phyloP scores from a whole-genome alignment of 2,888 invertebrate species.

The Synergus umbraculus region DNA sequence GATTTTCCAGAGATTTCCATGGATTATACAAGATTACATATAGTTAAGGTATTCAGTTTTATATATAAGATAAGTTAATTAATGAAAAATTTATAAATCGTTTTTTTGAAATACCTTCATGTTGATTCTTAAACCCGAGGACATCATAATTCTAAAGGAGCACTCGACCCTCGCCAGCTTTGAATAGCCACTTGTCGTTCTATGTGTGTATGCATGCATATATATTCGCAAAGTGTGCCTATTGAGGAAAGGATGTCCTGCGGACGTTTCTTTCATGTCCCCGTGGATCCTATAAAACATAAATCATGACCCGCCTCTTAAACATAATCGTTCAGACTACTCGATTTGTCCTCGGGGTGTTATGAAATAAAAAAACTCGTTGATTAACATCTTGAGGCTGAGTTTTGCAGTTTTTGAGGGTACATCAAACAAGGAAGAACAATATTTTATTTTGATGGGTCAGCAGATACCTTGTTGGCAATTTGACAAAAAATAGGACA shows the following conservation, averaged over 20 bases:
- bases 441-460: too few species aligned
- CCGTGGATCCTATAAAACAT: not conserved
- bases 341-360: not conserved
- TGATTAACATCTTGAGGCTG: not conserved
- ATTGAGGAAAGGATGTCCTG: constrained; percentile 1
- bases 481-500: too few species aligned
- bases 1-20: too few species aligned
- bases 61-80: too few species aligned
- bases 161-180: not conserved
- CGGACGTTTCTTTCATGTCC: constrained; percentile 14
- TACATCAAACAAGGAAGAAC: too few species aligned
- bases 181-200: constrained; percentile 15
- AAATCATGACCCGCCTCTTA: constrained; percentile 5
- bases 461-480: too few species aligned
- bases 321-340: not conserved
- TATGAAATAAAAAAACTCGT: not conserved
- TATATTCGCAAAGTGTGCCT: not conserved
- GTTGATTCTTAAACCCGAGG: not conserved
- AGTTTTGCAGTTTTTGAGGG: too few species aligned
- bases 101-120: not conserved
- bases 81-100: not conserved
- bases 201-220: not conserved
- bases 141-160: not conserved
- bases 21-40: too few species aligned
- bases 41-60: too few species aligned